Evolutionary conservation across 2,888 invertebrate species (phyloP).

Genomic region (Pantelozetes paolii): DNA sequence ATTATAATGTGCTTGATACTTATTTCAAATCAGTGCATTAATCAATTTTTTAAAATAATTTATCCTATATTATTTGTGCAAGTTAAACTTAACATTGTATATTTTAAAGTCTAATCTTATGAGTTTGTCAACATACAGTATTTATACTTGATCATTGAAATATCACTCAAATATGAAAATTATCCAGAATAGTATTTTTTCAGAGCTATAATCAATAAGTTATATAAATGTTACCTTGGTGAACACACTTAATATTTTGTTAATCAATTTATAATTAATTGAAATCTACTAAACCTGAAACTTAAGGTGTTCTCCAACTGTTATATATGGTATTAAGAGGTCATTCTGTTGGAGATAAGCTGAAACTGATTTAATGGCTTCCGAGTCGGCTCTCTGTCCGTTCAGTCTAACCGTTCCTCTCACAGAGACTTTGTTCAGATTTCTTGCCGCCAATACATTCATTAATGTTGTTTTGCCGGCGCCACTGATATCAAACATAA

Average conservation of each 20-base stretch:
- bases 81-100: no score
- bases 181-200: no score
- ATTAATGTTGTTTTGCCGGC: constrained; percentile 38
- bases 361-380: constrained; percentile 26
- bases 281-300: constrained; percentile 39
- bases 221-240: constrained; percentile 34
- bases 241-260: background rate
- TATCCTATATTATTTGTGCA: no score
- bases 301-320: constrained; percentile 51
- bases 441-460: constrained; percentile 36
- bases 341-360: constrained; percentile 49
- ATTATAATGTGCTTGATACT: no score
- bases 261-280: background rate
- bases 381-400: background rate
- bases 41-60: no score
- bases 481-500: constrained; percentile 11
- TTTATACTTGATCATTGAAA: no score
- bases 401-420: constrained; percentile 29
- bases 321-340: constrained; percentile 52
- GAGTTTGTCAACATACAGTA: no score
- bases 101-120: no score
- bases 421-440: constrained; percentile 4
- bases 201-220: no score
- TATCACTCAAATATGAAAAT: no score
- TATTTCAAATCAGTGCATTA: no score